phyloP scores from a whole-genome alignment of 2,113 vertebrate genomes.

The Cheirogaleus medius region DNA sequence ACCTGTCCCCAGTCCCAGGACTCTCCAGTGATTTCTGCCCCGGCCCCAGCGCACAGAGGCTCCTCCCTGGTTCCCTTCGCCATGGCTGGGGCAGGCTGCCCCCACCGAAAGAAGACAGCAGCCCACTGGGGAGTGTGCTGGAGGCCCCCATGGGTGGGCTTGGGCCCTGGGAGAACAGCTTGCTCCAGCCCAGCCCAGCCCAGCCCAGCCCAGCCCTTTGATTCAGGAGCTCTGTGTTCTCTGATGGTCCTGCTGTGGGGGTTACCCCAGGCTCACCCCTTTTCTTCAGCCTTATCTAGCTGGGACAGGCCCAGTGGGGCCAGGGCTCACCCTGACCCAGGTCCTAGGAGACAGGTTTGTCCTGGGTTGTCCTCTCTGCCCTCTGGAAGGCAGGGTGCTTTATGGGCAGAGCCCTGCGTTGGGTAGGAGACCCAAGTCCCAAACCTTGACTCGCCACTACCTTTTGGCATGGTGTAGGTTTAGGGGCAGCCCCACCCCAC shows the following conservation, averaged over 20 bases:
- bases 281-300: background rate
- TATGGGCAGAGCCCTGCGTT: background rate
- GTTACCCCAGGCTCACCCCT: background rate
- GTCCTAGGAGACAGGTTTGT: background rate
- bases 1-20: background rate
- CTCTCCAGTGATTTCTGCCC: background rate
- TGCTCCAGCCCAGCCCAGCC: background rate
- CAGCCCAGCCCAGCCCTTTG: background rate
- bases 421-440: background rate
- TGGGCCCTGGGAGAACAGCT: background rate
- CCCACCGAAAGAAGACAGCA: background rate
- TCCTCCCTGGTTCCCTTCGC: background rate
- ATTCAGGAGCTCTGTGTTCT: background rate
- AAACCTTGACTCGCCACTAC: background rate
- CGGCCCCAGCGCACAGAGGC: background rate
- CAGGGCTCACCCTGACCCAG: background rate
- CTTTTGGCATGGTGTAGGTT: background rate
- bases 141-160: background rate
- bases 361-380: background rate
- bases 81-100: background rate
- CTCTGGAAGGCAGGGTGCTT: background rate
- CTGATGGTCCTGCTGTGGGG: background rate
- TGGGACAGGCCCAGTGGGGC: background rate
- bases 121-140: background rate
- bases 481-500: background rate